Percentiles rank a stretch among this genome's conserved stretches.
phyloP scores from a whole-genome alignment of 2,888 invertebrate genomes.

The Nomada flava region DNA sequence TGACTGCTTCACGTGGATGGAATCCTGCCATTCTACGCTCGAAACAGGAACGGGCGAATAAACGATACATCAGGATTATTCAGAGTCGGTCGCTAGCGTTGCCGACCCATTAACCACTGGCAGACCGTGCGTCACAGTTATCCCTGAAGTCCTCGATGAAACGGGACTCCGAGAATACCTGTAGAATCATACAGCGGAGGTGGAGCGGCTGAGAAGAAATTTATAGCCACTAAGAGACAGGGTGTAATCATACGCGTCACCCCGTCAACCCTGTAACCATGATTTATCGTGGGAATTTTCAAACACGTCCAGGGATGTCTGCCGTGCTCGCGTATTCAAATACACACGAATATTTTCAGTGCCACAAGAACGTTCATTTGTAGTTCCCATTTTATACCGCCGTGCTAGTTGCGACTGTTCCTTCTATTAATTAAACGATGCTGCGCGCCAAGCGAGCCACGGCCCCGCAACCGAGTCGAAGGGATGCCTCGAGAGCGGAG shows the following conservation, averaged over 20 bases:
- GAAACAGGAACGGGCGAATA: slow-evolving; percentile 52
- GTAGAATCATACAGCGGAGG: slow-evolving; percentile 73
- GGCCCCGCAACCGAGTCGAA: slow-evolving; percentile 32
- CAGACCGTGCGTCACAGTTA: slow-evolving; percentile 67
- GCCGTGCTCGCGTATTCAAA: background rate
- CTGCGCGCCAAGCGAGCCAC: background rate
- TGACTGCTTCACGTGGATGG: slow-evolving; percentile 24
- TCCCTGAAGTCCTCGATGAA: slow-evolving; percentile 68
- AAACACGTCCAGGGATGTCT: slow-evolving; percentile 73
- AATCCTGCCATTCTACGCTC: slow-evolving; percentile 52
- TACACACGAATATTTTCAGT: background rate
- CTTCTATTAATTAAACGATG: slow-evolving; percentile 36
- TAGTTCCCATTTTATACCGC: background rate
- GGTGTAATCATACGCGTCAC: slow-evolving; percentile 84
- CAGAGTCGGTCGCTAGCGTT: slow-evolving; percentile 67
- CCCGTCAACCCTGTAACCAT: slow-evolving; percentile 83
- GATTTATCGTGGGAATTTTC: slow-evolving; percentile 84
- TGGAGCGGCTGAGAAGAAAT: slow-evolving; percentile 74
- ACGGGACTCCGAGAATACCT: slow-evolving; percentile 68
- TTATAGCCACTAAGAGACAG: slow-evolving; percentile 83
- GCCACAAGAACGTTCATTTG: background rate
- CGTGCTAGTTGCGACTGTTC: too few relatives aligned
- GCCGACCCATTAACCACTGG: slow-evolving; percentile 69
- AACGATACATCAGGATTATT: slow-evolving; percentile 75
- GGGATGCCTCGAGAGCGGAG: slow-evolving; percentile 25